Base-by-base conservation (phyloP, 2,797 vertebrate species). In the Sebastes ruberrimus region DNA sequence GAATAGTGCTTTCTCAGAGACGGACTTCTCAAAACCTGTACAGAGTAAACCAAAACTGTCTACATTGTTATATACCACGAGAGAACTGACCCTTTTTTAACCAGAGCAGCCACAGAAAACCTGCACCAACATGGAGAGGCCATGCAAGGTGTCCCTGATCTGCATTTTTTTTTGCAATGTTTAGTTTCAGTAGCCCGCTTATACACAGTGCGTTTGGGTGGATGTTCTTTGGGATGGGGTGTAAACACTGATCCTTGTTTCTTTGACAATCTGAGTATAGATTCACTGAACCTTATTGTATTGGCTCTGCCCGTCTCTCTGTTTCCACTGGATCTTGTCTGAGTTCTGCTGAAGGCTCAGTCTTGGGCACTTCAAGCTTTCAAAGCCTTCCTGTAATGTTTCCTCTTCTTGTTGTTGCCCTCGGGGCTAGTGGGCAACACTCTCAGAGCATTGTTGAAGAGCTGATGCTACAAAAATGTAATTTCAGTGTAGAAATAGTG, bases 91-190 rank as follows among this genome's bases (percentile, higher is more conserved):
- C 6, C 10, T 22, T 22, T 22, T 10, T 28, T 60, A 7, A 3
- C 1, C 4, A 4, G 59, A 61, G 28, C 27, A 32, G 59, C 60
- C 5, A 22, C 4, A 42, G 33, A 6, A 18, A 32, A 61, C 28
- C 57, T 10, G 9, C 8, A 42, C 4, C 35, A 46, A 8, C 62
- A 10, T 66, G 25, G 23, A 49, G 38, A 28, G 30, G 9, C 8
- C 16, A 57, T 25, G 14, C 5, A 6, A 1, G 27, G 14, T 5
- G 57, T 23, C 61, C 7, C n/a, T 35, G 32, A 38, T 35, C 3
- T 23, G 18, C 20, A n/a, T 62, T 22, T 1, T 13, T 22, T 2
- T 1, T 62, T 33, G 11, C 33, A 14, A 0, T 28, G 0, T 28
- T 27, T 28, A 28, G 25, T 59, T 18, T 20, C 57, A 28, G 27